These are phyloP conservation scores for Varanus salvator DNA, from an alignment of 2,113 vertebrate genomes.

Conservation along the genomic window DNA sequence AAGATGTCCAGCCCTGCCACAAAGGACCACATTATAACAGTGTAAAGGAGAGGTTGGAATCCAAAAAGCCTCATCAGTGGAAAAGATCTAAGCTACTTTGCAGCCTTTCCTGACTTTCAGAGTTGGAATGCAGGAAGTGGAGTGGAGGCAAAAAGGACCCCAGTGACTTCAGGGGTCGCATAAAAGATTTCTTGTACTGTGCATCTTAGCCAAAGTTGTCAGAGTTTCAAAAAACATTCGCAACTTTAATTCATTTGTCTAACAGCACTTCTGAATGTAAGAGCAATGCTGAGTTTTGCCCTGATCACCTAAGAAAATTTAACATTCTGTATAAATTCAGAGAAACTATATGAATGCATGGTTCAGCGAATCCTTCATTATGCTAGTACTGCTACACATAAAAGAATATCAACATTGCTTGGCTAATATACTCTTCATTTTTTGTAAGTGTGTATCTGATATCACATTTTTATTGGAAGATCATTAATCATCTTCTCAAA, in stretches of 20 bases:
- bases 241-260: conserved; percentile 26
- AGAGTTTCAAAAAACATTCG: conserved; percentile 19
- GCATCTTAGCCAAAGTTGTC: background rate
- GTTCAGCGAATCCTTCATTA: conserved; percentile 52
- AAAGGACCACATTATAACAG: background rate
- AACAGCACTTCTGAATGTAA: background rate
- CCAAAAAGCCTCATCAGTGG: background rate
- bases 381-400: background rate
- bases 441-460: background rate
- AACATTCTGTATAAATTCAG: conserved; percentile 41
- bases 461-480: background rate
- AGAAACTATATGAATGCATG: background rate
- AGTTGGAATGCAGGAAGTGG: background rate
- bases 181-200: background rate
- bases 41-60: background rate
- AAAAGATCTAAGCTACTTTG: background rate
- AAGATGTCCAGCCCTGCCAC: no score
- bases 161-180: background rate
- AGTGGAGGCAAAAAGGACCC: background rate
- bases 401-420: conserved; percentile 3
- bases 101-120: background rate
- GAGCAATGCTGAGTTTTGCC: background rate
- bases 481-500: background rate
- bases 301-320: background rate
- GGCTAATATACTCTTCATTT: background rate